Base-by-base conservation (phyloP, 2,888 invertebrate species). In the Masnerella sp. region DNA sequence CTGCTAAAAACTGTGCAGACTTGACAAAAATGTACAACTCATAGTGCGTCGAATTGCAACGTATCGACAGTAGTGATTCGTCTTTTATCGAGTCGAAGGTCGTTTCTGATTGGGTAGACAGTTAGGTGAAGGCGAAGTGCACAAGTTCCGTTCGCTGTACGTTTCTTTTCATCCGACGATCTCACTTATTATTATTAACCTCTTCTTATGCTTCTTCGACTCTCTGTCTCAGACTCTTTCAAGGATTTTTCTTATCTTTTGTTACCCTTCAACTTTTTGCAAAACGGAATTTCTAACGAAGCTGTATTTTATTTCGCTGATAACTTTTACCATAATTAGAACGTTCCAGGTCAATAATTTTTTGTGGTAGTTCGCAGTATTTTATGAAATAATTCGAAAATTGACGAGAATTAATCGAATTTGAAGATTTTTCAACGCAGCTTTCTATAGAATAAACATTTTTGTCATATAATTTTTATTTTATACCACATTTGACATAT, bases 71-170 rank as follows among this genome's bases (percentile, higher is more conserved):
- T 36, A 28, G 36, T 54, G 43, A 54, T 65, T 54, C 52, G 52
- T 64, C 54, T 52, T 54, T 54, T 28, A 22, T 40, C 36, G 22
- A 64, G 45, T 18, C 74, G 80, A 82, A 82, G 82, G 81, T 77
- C 80, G 78, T 79, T 80, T 81, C 79, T 82, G 82, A 83, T 82
- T 79, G 82, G 81, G 78, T 80, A 77, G 78, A 77, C 78, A 81
- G 83, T 77, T 80, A 78, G 80, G 79, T 81, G 80, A 81, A 82
- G 81, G 83, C 79, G 68, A 82, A 68, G 77, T 75, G 59, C 54
- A 75, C 70, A 61, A 75, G 70, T 76, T 75, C 65, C 74, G 52
- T n/a, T 18, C 32, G 18, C 38, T 70, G 62, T 56, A 58, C 38
- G 36, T 47, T 61, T 61, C 54, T 62, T 61, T 32, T 52, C 54